These are phyloP conservation scores for Drymodes brunneopygia DNA, from an alignment of 2,113 vertebrate species.

Conservation along the genomic window DNA sequence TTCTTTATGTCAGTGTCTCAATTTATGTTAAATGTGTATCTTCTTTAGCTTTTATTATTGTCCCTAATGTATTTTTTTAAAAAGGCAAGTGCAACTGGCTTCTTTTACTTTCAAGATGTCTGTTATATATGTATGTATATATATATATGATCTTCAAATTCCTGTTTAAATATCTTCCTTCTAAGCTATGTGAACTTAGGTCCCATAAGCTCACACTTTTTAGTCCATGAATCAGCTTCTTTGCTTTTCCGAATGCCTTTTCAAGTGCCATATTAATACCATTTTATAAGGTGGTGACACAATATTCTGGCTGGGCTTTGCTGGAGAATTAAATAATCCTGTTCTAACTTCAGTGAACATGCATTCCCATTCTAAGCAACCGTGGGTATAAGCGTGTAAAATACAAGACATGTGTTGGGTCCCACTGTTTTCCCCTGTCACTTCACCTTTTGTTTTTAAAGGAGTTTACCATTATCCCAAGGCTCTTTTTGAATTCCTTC, in stretches of 20 bases:
- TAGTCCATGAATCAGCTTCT: conserved; percentile 7
- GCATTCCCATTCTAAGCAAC: not conserved
- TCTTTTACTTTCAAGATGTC: not conserved
- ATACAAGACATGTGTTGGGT: not conserved
- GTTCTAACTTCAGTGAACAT: conserved; percentile 24
- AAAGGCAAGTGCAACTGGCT: not conserved
- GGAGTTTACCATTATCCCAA: not conserved
- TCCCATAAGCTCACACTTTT: conserved; percentile 41
- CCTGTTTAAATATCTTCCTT: not conserved
- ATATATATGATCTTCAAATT: not conserved
- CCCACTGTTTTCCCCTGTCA: not conserved
- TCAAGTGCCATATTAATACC: conserved; percentile 57
- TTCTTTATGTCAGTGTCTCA: not conserved
- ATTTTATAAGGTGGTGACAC: conserved; percentile 58
- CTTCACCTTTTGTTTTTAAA: not conserved
- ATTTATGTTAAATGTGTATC: not conserved
- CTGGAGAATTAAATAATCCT: conserved; percentile 29
- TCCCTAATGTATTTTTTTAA: not conserved
- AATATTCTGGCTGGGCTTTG: conserved; percentile 39
- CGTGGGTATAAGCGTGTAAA: not conserved
- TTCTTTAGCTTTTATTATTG: not conserved
- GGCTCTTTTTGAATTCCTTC: not conserved
- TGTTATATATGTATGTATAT: too few relatives aligned
- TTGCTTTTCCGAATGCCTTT: conserved; percentile 45
- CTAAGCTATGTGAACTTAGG: not conserved